Evolutionary conservation across 2,797 vertebrate genomes (phyloP).

Genomic region (Scolopax bukidnonensis): DNA sequence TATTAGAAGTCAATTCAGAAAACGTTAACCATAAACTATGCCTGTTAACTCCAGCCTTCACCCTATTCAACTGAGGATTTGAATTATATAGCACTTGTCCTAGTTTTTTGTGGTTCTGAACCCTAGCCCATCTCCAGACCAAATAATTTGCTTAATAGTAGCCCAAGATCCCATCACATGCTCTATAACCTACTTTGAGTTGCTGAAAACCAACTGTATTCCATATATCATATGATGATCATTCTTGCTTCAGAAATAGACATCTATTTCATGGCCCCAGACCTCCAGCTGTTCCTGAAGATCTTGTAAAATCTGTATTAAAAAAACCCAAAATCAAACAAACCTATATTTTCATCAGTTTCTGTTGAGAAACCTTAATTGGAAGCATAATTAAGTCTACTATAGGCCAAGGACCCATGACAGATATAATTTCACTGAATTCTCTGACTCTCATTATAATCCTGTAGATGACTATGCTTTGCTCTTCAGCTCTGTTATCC

Average conservation of each 20-base stretch:
- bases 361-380: not conserved
- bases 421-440: not conserved
- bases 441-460: not conserved
- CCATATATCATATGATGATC: not conserved
- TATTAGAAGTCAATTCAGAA: not conserved
- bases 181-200: not conserved
- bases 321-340: not conserved
- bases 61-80: not conserved
- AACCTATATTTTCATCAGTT: not conserved
- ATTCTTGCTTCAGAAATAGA: not conserved
- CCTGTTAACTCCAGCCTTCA: not conserved
- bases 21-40: not conserved
- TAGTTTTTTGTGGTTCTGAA: not conserved
- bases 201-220: not conserved
- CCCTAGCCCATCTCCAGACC: not conserved
- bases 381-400: not conserved
- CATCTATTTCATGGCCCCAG: not conserved
- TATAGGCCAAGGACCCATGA: not conserved
- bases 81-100: not conserved
- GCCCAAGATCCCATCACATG: not conserved
- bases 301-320: not conserved
- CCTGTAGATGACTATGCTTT: not conserved
- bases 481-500: not conserved
- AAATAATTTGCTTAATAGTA: not conserved
- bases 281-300: not conserved